phyloP scores from a whole-genome alignment of 2,888 invertebrate genomes.

The Mythimna pallens region DNA sequence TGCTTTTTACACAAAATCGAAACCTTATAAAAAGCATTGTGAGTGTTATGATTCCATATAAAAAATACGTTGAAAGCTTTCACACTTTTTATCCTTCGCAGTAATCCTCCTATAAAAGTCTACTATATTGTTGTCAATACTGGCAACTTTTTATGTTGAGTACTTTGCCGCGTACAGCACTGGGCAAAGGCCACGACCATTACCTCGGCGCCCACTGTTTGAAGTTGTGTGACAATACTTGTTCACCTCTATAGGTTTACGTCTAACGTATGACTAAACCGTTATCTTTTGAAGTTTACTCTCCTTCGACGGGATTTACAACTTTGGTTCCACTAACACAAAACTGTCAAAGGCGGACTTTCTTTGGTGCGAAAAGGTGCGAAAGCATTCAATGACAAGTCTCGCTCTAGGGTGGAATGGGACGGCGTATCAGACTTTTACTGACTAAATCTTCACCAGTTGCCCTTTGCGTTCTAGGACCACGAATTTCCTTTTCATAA shows the following conservation, averaged over 20 bases:
- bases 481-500: too few relatives aligned
- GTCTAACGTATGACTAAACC: slow-evolving; percentile 18
- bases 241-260: slow-evolving; percentile 41
- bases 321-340: background rate
- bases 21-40: slow-evolving; percentile 43
- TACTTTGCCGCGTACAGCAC: slow-evolving; percentile 50
- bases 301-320: slow-evolving; percentile 12
- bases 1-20: slow-evolving; percentile 28
- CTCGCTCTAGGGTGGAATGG: too few relatives aligned
- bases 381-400: too few relatives aligned
- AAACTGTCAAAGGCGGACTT: background rate
- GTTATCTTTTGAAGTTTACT: slow-evolving; percentile 31
- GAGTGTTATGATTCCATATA: slow-evolving; percentile 51
- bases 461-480: too few relatives aligned
- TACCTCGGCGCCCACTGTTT: slow-evolving; percentile 38
- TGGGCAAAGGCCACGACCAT: slow-evolving; percentile 54
- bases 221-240: slow-evolving; percentile 40
- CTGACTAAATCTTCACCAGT: too few relatives aligned
- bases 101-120: slow-evolving; percentile 53
- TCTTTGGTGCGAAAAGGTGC: too few relatives aligned
- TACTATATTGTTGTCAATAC: slow-evolving; percentile 41
- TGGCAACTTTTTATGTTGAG: slow-evolving; percentile 47
- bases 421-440: too few relatives aligned
- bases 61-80: slow-evolving; percentile 46
- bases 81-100: slow-evolving; percentile 37